phyloP scores from a whole-genome alignment of 2,888 invertebrate genomes.

The Aleiodes leptofemur region DNA sequence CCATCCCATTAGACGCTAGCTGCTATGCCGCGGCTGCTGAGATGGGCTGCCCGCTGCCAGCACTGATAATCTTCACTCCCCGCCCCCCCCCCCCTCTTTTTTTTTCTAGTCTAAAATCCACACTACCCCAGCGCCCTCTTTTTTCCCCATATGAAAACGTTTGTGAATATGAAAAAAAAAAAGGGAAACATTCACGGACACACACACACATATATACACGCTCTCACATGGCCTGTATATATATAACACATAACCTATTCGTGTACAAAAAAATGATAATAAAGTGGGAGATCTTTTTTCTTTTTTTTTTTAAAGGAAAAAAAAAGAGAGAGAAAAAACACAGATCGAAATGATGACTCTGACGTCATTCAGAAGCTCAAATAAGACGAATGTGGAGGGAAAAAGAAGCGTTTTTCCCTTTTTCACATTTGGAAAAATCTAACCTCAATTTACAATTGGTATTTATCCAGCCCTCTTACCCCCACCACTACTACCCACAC shows the following conservation, averaged over 20 bases:
- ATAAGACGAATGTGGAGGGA: constrained; percentile 13
- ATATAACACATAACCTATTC: constrained; percentile 16
- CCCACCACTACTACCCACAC: constrained; percentile 21
- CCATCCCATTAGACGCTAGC: constrained; percentile 69
- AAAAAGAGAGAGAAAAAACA: background rate
- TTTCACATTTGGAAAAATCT: background rate
- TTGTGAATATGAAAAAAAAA: constrained; percentile 25
- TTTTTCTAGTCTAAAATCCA: constrained; percentile 31
- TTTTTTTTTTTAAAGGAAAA: background rate
- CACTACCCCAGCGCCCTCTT: constrained; percentile 40
- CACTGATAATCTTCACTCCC: constrained; percentile 69
- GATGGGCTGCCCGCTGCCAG: constrained; percentile 72
- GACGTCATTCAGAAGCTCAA: constrained; percentile 9
- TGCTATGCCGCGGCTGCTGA: constrained; percentile 72
- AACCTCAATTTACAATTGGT: constrained; percentile 25
- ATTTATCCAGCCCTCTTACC: background rate
- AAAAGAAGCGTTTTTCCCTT: background rate
- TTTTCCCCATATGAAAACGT: constrained; percentile 43
- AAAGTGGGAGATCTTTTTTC: constrained; percentile 12
- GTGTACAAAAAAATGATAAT: constrained; percentile 1
- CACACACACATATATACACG: constrained; percentile 26
- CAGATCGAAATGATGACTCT: constrained; percentile 16
- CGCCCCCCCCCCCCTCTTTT: constrained; percentile 52
- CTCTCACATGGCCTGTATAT: constrained; percentile 21
- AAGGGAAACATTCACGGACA: constrained; percentile 36